Base-by-base conservation (phyloP, 2,888 invertebrate species). In the Phania funesta region DNA sequence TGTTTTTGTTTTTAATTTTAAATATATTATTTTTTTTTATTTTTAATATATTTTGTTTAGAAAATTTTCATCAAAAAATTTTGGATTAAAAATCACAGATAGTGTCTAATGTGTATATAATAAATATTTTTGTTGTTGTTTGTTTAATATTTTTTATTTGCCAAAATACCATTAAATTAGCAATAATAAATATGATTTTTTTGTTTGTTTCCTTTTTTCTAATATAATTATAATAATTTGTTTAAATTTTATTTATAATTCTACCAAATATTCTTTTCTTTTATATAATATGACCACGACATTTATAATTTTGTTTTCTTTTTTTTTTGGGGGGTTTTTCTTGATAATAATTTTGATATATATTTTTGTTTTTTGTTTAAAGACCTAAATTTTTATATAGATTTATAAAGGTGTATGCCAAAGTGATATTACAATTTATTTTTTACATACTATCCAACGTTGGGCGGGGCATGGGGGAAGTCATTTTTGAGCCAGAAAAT, bases 81-180 rank as follows among this genome's bases (percentile, higher is more conserved):
- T 91, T 90, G 91, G 91, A 90, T 91, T 91, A 90, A 90, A 90
- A 91, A 91, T 91, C 91, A 91, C 91, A 91, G 91, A 91, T 91
- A 91, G 90, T 91, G 90, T 91, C 89, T 88, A 90, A 89, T 90
- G 87, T 89, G 83, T 85, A 83, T 85, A 84, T 86, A 83, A 85
- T 88, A 88, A 88, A 88, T 88, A 88, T 87, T 85, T 85, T 86
- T 82, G 22, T 83, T 74, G 46, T 80, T 80, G 32, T 71, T 56
- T 52, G 54, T 74, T 74, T 62, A 60, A 65, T 56, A 26, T 62
- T 68, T 68, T 54, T 81, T 75, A 68, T 75, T 67, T 75, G 83
- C 84, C 83, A 77, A 81, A 84, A 83, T 84, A 79, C 71, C 84
- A 83, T 84, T 80, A 84, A 83, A 84, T 79, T 82, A 80, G 78